Conservation (phyloP, 92 coral and sea anemone species). For the Epizoanthus illoricatus region DNA sequence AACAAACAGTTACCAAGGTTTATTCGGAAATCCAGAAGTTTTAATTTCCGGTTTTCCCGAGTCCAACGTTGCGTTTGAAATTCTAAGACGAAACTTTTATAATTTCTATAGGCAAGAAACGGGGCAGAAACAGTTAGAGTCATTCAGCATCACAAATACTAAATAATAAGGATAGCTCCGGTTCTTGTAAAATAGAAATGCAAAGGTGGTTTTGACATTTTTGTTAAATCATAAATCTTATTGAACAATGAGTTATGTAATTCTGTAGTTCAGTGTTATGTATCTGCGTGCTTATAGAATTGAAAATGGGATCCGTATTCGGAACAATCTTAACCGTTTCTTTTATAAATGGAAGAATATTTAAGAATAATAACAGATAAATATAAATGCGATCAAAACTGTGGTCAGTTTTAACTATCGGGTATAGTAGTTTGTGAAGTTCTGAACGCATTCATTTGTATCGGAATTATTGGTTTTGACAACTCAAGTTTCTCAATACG, state of each 20-base stretch:
- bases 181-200: not conserved
- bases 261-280: not conserved
- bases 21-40: not conserved
- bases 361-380: no score
- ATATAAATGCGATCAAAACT: no score
- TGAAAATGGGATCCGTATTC: no score
- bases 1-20: not conserved
- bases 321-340: no score
- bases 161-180: not conserved
- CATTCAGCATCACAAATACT: not conserved
- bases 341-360: no score
- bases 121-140: not conserved
- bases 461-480: not conserved
- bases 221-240: not conserved
- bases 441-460: no score
- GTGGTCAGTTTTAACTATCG: no score
- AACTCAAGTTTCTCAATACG: not conserved
- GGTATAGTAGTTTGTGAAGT: no score
- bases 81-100: not conserved
- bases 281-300: not conserved
- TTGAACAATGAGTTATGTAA: not conserved
- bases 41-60: constrained; percentile 10
- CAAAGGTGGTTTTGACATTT: not conserved
- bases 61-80: not conserved
- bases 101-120: not conserved